Conservation (phyloP, 2,797 vertebrate genomes). For the Margarornis squamiger region DNA sequence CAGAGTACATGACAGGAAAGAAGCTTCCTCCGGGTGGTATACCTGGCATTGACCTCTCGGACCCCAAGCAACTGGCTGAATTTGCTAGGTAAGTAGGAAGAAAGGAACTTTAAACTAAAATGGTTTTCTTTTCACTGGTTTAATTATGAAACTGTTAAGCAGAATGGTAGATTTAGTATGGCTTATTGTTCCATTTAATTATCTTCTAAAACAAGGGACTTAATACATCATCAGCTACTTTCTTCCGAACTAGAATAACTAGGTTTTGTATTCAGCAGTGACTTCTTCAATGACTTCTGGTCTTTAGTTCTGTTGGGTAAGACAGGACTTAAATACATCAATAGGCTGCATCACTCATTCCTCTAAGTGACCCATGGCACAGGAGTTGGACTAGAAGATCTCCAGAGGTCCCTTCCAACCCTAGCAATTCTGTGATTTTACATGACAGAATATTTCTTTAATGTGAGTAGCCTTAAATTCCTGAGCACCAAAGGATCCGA, state of each 20-base stretch:
- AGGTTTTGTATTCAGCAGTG: neutral
- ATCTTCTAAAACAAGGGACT: neutral
- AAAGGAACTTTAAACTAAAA: neutral
- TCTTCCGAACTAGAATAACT: neutral
- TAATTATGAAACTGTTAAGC: neutral
- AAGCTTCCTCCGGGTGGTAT: slow-evolving; percentile 97
- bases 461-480: neutral
- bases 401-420: neutral
- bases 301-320: neutral
- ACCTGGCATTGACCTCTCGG: slow-evolving; percentile 96
- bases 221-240: neutral
- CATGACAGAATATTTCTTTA: neutral
- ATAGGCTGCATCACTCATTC: neutral
- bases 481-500: neutral
- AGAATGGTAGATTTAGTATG: neutral
- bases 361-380: neutral
- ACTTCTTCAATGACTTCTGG: neutral
- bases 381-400: neutral
- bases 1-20: slow-evolving; percentile 98
- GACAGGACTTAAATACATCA: neutral
- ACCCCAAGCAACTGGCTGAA: slow-evolving; percentile 97
- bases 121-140: neutral
- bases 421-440: neutral
- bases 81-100: slow-evolving; percentile 90
- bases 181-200: neutral